Evolutionary conservation across 2,113 vertebrate species (phyloP), one percentile per base, ranked within the genome.

Genomic region (Eulemur rufifrons): DNA sequence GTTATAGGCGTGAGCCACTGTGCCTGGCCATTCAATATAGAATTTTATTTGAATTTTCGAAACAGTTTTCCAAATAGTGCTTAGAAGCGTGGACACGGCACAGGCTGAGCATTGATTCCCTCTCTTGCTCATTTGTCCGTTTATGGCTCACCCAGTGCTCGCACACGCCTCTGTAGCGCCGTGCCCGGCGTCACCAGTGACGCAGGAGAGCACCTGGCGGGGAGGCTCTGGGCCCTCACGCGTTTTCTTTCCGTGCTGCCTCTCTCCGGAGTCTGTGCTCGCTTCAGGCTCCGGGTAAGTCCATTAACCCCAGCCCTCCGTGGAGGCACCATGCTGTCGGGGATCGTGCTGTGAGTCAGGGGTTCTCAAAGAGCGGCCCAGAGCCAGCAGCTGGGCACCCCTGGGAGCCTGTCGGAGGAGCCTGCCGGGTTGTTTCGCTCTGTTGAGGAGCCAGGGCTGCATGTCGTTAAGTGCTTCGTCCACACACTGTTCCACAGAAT

Each of bases 61-160:
- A 45, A 42, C 6, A 29, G 8, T 39, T 96, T 88, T 63, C 23
- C 56, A 8, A 11, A 1, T 42, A 61, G 54, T 2, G 3, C 63
- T 50, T 50, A 18, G 63, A 63, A 76, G 66, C 42, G 50, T 52
- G 68, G 68, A 15, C 0, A 2, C 2, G 2, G 21, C 34, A 15
- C 34, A 14, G 18, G 20, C 32, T 0, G 4, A 0, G 11, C 21
- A 2, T 8, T 21, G 17, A 0, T 61, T 18, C 54, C 39, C 23
- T n/a, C 27, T 5, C 23, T 5, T 18, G 25, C 50, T 25, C 20
- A 6, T n/a, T 17, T 25, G 0, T 29, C 29, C 25, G 17, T 10
- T 12, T 9, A 0, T 3, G 15, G 4, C 15, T 54, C 20, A 7
- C 13, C 3, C 39, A 29, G 3, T 23, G 32, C 5, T 4, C 9